These are phyloP conservation scores for Adelphocoris suturalis DNA, from an alignment of 2,888 invertebrate genomes.

Conservation along the genomic window DNA sequence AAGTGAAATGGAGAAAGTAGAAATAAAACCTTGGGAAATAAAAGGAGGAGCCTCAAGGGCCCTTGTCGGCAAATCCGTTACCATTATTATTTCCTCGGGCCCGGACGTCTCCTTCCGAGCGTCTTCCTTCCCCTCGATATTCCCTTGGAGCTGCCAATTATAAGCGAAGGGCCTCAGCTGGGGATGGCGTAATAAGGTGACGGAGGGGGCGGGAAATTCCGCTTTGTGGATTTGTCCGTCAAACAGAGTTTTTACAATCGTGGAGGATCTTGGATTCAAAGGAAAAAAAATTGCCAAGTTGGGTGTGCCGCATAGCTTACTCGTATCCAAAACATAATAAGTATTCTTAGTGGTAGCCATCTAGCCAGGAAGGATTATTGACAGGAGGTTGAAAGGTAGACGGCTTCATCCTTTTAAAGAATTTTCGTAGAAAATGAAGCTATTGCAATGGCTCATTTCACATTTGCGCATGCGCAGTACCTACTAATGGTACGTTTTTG, in stretches of 20 bases:
- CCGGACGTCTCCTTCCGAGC: neutral
- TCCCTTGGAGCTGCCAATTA: constrained; percentile 46
- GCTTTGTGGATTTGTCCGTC: constrained; percentile 1
- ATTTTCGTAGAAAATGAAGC: too few relatives aligned
- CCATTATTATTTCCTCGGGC: constrained; percentile 39
- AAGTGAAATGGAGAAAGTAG: constrained; percentile 24
- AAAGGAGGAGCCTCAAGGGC: constrained; percentile 28
- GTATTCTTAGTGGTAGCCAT: too few relatives aligned
- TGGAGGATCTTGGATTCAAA: too few relatives aligned
- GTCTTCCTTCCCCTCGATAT: neutral
- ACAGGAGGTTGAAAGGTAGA: too few relatives aligned
- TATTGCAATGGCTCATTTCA: too few relatives aligned
- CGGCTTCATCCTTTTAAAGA: too few relatives aligned
- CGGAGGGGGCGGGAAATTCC: neutral
- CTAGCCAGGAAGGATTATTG: too few relatives aligned
- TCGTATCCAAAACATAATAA: too few relatives aligned
- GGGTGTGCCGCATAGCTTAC: too few relatives aligned
- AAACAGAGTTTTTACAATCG: neutral
- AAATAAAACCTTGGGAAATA: constrained; percentile 35
- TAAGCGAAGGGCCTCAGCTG: constrained; percentile 17
- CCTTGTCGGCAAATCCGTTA: constrained; percentile 20
- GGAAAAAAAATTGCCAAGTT: too few relatives aligned
- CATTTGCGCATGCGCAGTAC: too few relatives aligned
- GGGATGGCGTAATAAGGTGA: neutral
- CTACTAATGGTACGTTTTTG: too few relatives aligned